Evolutionary conservation across 2,888 invertebrate genomes (phyloP).

Genomic region (Meganola albula): DNA sequence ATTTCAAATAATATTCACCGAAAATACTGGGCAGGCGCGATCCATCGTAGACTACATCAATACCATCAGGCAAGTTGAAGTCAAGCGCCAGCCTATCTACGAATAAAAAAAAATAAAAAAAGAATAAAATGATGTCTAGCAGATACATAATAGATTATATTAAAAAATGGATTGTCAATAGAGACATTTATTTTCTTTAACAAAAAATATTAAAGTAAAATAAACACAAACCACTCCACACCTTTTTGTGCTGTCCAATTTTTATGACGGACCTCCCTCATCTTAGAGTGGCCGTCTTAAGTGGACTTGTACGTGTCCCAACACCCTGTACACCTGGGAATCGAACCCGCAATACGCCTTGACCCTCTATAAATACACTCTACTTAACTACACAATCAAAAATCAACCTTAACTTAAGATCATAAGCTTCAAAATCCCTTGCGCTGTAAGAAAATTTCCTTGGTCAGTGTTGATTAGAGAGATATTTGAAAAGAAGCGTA

Average conservation of each 20-base stretch:
- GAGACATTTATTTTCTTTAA: too few relatives aligned
- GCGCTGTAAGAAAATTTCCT: conserved; percentile 15
- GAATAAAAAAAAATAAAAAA: too few relatives aligned
- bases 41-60: too few relatives aligned
- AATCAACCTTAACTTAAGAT: conserved; percentile 21
- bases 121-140: too few relatives aligned
- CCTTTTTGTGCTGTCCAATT: conserved; percentile 63
- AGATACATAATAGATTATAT: too few relatives aligned
- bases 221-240: conserved; percentile 31
- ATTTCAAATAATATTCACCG: too few relatives aligned
- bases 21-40: too few relatives aligned
- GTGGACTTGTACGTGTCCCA: conserved; percentile 68
- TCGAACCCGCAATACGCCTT: conserved; percentile 72
- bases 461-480: conserved; percentile 69
- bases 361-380: conserved; percentile 51
- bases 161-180: too few relatives aligned
- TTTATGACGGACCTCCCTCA: conserved; percentile 75
- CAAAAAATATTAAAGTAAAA: conserved; percentile 17
- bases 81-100: too few relatives aligned
- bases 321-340: conserved; percentile 75
- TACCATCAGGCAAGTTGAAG: too few relatives aligned
- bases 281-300: conserved; percentile 70
- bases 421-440: conserved; percentile 29
- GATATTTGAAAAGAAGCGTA: conserved; percentile 37
- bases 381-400: conserved; percentile 21